These are phyloP conservation scores for Lomographa bimaculata DNA, from an alignment of 2,888 invertebrate genomes.

Conservation along the genomic window DNA sequence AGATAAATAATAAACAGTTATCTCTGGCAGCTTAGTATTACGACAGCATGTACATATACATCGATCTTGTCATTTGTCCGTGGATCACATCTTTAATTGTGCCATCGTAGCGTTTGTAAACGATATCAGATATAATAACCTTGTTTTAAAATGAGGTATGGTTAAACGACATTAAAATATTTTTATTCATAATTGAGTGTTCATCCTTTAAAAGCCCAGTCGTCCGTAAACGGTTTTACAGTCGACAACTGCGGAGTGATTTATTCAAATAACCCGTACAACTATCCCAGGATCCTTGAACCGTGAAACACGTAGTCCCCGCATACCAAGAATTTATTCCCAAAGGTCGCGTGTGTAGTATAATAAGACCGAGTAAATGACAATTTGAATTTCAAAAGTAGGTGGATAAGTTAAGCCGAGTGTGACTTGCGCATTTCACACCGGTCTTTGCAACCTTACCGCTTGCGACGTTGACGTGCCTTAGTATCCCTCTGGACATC, in stretches of 20 bases:
- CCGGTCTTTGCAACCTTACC: constrained; percentile 58
- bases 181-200: neutral
- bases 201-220: constrained; percentile 17
- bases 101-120: too few relatives aligned
- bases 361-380: constrained; percentile 64
- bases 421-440: constrained; percentile 81
- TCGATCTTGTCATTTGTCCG: too few relatives aligned
- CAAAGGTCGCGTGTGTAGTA: constrained; percentile 52
- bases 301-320: constrained; percentile 44
- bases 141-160: too few relatives aligned
- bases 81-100: too few relatives aligned
- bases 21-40: too few relatives aligned
- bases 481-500: constrained; percentile 59
- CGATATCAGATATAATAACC: too few relatives aligned
- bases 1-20: too few relatives aligned
- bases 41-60: too few relatives aligned
- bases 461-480: constrained; percentile 57
- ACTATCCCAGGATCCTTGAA: constrained; percentile 37
- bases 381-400: constrained; percentile 73
- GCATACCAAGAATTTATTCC: constrained; percentile 50
- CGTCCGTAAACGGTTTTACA: constrained; percentile 21
- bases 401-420: constrained; percentile 68
- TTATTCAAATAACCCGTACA: constrained; percentile 37
- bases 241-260: constrained; percentile 32
- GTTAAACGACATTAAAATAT: too few relatives aligned